phyloP scores from a whole-genome alignment of 2,888 invertebrate genomes.

The Bimastos eiseni region DNA sequence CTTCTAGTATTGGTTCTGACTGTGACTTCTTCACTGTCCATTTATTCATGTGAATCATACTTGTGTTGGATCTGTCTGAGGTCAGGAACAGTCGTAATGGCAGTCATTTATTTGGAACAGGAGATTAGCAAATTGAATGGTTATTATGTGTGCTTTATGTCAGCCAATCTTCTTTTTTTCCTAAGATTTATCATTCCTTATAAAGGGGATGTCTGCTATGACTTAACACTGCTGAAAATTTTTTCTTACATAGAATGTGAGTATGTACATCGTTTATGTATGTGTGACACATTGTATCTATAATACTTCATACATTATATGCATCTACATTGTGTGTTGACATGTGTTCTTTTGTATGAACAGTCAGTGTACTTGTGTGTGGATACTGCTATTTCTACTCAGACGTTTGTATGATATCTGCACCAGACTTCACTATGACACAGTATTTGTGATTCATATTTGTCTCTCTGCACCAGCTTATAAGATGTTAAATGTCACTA shows the following conservation, averaged over 20 bases:
- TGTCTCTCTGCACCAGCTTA: too few relatives aligned
- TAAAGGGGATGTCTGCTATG: background rate
- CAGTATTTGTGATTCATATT: too few relatives aligned
- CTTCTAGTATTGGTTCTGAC: background rate
- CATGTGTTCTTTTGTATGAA: background rate
- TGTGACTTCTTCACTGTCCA: background rate
- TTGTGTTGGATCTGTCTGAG: background rate
- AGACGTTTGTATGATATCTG: background rate
- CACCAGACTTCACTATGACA: too few relatives aligned
- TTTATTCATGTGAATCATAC: background rate
- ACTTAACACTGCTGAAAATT: background rate
- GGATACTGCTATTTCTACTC: background rate
- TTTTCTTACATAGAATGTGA: background rate
- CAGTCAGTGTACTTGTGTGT: background rate
- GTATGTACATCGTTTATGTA: background rate
- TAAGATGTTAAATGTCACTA: too few relatives aligned
- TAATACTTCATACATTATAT: background rate
- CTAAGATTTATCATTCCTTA: background rate
- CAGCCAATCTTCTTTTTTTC: background rate
- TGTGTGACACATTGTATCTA: background rate
- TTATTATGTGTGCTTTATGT: background rate
- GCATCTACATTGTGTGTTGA: background rate
- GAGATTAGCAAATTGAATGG: background rate
- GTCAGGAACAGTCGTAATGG: background rate
- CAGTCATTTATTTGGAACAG: conserved; percentile 1